Conservation (phyloP, 2,113 vertebrate species). For the Sinocyclocheilus maitianheensis region DNA sequence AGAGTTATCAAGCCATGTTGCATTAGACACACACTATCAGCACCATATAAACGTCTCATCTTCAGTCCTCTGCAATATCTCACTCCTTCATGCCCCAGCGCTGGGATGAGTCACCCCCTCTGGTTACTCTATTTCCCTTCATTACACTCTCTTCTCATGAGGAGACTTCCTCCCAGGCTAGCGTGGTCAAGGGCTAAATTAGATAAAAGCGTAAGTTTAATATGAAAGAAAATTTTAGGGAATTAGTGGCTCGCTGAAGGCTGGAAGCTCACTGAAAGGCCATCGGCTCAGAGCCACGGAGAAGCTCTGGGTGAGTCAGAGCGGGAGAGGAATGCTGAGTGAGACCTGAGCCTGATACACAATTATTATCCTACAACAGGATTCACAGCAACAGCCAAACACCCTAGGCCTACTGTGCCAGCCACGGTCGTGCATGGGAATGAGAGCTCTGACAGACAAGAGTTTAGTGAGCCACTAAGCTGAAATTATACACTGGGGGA, state of each 20-base stretch:
- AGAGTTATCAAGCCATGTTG: neutral
- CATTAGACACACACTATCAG: neutral
- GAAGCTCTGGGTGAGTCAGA: constrained; percentile 44
- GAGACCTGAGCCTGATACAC: constrained; percentile 35
- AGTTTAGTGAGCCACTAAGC: constrained; percentile 10
- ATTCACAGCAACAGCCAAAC: constrained; percentile 1
- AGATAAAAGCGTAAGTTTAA: constrained; percentile 4
- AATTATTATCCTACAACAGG: constrained; percentile 35
- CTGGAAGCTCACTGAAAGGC: constrained; percentile 18
- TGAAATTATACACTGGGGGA: neutral
- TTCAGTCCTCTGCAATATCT: constrained; percentile 12
- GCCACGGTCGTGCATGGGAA: neutral
- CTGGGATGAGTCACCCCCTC: constrained; percentile 19
- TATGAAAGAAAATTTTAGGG: constrained; percentile 33
- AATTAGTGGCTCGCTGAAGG: constrained; percentile 41
- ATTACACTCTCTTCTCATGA: constrained; percentile 33
- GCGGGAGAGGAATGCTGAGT: neutral
- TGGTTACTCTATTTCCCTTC: constrained; percentile 18
- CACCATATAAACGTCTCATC: constrained; percentile 7
- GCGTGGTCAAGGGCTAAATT: constrained; percentile 41
- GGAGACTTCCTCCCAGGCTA: constrained; percentile 26
- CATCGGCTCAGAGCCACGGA: neutral
- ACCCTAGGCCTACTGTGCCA: constrained; percentile 1
- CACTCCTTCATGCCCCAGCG: neutral
- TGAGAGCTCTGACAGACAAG: constrained; percentile 16